Base-by-base conservation (phyloP, 2,888 invertebrate species). In the Pocota personata region DNA sequence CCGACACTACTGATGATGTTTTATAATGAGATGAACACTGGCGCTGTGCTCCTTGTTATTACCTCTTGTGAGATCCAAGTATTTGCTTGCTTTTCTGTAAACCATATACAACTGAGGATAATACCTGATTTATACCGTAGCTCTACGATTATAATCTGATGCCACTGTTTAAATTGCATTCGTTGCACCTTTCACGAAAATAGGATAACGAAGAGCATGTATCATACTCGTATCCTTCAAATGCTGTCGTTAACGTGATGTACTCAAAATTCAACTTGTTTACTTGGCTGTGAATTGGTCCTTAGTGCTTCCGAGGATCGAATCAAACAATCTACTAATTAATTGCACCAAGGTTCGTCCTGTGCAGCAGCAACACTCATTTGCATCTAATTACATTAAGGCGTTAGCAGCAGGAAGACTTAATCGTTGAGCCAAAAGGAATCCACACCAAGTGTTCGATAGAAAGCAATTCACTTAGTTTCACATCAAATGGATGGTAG, bases 291-390 rank as follows among this genome's bases (percentile, higher is more conserved):
- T 30, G 0, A 24, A 4, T 5, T 10, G n/a, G n/a, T n/a, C n/a
- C n/a, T n/a, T n/a, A n/a, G n/a, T n/a, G 55, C 24, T 57, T 21
- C 12, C 43, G 10, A 27, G 46, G 35, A 62, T n/a, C 16, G 48
- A 62, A 40, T 52, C 24, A 55, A 72, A 58, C 57, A 64, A 64
- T 72, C 30, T 48, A 14, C 79, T 79, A 79, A 79, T 79, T 79
- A 79, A 72, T 72, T 72, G 62, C 55, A 55, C 10, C 19, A 46
- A 30, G 3, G 14, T 48, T 30, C 40, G 4, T 57, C 27, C 50
- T 10, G 4, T 40, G 60, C 4, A 57, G 30, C 8, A 40, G 46
- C 48, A 30, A 27, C 32, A n/a, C 52, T 78, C 79, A 72, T 57
- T 64, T 72, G 37, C 72, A 72, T 72, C 43, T 71, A 73, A 72